Conservation (phyloP, 37 sponge, comb jelly and placozoan genomes). For the Oscarella lobularis region DNA sequence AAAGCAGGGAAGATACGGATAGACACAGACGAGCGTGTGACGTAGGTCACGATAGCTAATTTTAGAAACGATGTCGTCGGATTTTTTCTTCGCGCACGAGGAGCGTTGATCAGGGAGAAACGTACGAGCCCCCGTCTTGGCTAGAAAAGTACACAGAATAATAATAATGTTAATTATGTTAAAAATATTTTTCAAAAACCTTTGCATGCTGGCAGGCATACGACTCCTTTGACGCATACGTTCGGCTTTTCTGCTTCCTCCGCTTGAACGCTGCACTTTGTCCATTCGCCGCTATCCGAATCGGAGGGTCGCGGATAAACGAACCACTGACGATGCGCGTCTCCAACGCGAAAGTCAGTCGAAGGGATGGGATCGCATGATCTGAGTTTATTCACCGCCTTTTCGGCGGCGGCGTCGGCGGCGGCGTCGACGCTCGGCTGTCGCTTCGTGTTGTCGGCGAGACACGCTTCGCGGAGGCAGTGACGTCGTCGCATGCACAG, state of each 20-base stretch:
- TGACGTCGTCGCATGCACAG: background rate
- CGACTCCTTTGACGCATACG: background rate
- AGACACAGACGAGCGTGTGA: background rate
- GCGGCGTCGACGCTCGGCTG: background rate
- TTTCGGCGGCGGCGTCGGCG: background rate
- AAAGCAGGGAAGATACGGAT: background rate
- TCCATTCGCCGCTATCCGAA: background rate
- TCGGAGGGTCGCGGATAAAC: background rate
- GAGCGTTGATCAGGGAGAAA: too few species aligned
- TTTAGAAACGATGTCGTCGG: background rate
- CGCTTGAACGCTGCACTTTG: background rate
- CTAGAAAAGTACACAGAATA: too few species aligned
- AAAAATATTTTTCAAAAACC: too few species aligned
- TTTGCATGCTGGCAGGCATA: conserved; percentile 1
- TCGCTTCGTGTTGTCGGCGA: too few species aligned
- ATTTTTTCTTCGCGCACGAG: too few species aligned
- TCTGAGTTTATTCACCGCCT: background rate
- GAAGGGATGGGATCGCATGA: background rate
- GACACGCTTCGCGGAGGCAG: background rate
- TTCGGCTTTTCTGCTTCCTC: background rate
- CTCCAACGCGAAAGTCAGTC: background rate
- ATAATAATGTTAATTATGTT: too few species aligned
- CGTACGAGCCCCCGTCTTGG: too few species aligned
- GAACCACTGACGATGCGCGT: background rate
- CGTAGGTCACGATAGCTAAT: background rate